phyloP scores from a whole-genome alignment of 2,888 invertebrate species.

The Folsomia candida region DNA sequence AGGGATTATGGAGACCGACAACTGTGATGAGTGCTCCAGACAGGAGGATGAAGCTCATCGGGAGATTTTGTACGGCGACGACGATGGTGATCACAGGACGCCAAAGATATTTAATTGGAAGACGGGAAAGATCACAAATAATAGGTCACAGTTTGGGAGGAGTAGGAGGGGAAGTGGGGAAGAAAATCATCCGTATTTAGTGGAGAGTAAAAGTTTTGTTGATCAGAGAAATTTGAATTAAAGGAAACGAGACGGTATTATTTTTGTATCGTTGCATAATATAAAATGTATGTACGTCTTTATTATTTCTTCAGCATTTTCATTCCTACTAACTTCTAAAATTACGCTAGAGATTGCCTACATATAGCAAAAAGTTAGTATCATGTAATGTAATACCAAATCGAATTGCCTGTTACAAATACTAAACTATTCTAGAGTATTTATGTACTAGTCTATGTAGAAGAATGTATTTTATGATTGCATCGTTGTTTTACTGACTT shows the following conservation, averaged over 20 bases:
- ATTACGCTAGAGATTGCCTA: no score
- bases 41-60: neutral
- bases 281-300: neutral
- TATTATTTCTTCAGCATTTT: neutral
- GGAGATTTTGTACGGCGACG: neutral
- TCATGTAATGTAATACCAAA: no score
- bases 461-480: neutral
- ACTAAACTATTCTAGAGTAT: no score
- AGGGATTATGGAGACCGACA: neutral
- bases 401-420: no score
- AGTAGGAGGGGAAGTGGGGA: neutral
- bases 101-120: constrained; percentile 15
- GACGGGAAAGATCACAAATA: neutral
- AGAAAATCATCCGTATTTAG: neutral
- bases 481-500: neutral
- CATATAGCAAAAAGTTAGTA: no score
- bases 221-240: neutral
- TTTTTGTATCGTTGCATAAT: constrained; percentile 26
- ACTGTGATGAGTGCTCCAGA: neutral
- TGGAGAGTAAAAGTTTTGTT: constrained; percentile 3
- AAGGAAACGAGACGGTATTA: neutral
- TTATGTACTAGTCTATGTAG: no score
- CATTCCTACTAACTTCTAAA: neutral
- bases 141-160: no score
- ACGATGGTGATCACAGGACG: neutral